A percentile compares a stretch with the other conserved stretches of the same genome.
Evolutionary conservation across 2,797 vertebrate species (phyloP).

Genomic region (Bradypus variegatus): DNA sequence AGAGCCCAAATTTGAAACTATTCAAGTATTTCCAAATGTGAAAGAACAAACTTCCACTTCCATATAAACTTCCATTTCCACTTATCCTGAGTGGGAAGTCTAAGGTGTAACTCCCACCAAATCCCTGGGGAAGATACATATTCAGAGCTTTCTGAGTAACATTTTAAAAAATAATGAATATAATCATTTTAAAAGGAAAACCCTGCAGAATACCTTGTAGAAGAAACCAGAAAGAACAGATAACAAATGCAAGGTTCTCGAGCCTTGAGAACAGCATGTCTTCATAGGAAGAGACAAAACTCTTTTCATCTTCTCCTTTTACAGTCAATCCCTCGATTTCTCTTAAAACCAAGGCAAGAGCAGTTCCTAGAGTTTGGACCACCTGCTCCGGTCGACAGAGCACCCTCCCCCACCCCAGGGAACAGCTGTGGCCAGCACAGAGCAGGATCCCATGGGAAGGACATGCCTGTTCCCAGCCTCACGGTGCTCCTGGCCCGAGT

Average conservation of each 20-base stretch:
- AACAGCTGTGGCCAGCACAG: neutral
- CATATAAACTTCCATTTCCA: neutral
- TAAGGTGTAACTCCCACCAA: neutral
- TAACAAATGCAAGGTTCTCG: too few relatives aligned
- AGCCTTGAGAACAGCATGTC: neutral
- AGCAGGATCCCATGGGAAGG: too few relatives aligned
- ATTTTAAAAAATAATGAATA: neutral
- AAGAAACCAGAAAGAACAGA: neutral
- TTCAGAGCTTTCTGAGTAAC: neutral
- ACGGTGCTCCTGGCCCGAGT: rapidly evolving
- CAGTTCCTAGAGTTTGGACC: neutral
- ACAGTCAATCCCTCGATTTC: neutral
- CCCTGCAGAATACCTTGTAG: neutral
- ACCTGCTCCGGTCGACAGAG: neutral
- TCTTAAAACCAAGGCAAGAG: neutral
- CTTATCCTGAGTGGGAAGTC: neutral
- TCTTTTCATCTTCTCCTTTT: neutral
- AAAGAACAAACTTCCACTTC: neutral
- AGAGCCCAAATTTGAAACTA: neutral
- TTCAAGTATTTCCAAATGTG: neutral
- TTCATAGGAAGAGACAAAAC: neutral
- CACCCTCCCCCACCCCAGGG: too few relatives aligned
- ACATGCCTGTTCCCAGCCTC: rapidly evolving
- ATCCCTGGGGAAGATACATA: neutral
- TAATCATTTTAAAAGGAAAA: neutral